phyloP scores from a whole-genome alignment of 1,140 invertebrate species.

The Geopemphigus sp. region DNA sequence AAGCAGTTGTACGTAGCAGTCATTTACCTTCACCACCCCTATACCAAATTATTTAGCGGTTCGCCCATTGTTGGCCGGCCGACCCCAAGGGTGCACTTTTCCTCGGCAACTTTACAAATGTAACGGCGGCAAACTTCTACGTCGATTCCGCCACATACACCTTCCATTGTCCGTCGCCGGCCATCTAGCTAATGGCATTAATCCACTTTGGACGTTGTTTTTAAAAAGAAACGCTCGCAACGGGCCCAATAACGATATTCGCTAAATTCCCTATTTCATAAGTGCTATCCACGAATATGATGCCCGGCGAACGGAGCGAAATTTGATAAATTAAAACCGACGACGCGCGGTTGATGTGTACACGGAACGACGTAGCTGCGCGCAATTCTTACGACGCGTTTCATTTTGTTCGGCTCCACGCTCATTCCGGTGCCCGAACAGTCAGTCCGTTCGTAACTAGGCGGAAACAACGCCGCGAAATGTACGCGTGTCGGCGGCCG shows the following conservation, averaged over 20 bases:
- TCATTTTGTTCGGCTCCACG: no score
- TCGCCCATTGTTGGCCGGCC: conserved; percentile 41
- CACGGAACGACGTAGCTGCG: no score
- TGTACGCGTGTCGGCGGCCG: no score
- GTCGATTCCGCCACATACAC: conserved; percentile 34
- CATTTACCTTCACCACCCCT: conserved; percentile 42
- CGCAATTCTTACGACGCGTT: no score
- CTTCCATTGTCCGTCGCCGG: conserved; percentile 27
- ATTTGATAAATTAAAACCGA: conserved; percentile 6
- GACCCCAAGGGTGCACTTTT: conserved; percentile 49
- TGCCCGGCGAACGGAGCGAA: not conserved
- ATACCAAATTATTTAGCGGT: conserved; percentile 45
- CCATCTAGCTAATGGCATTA: conserved; percentile 46
- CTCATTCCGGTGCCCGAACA: no score
- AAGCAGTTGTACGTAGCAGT: conserved; percentile 45
- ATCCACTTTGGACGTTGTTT: conserved; percentile 40
- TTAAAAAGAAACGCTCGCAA: conserved; percentile 23
- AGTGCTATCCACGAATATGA: not conserved
- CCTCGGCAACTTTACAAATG: conserved; percentile 44
- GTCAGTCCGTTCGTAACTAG: no score
- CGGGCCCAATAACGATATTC: not conserved
- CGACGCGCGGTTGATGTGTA: no score
- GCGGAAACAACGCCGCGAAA: no score
- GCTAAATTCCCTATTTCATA: not conserved
- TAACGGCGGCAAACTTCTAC: conserved; percentile 41